Percentiles rank a stretch among this genome's conserved stretches.
Conservation (phyloP, 92 coral and sea anemone species). For the Siderastrea siderea region DNA sequence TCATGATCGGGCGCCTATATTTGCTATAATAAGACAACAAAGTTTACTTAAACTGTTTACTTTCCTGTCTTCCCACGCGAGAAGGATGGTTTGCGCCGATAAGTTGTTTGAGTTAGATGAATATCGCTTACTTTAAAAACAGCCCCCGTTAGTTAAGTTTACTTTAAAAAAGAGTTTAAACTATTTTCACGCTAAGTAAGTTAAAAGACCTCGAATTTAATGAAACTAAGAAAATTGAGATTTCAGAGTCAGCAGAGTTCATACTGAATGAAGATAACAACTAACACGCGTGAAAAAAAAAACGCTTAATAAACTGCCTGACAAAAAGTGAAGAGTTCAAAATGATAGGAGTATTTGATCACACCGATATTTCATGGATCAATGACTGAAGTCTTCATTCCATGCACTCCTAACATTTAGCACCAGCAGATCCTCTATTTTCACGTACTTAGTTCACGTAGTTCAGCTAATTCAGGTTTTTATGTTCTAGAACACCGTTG, state of each 20-base stretch:
- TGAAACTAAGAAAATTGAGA: background rate
- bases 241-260: background rate
- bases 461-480: background rate
- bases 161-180: background rate
- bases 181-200: background rate
- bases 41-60: conserved; percentile 30
- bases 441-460: background rate
- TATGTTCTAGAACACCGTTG: conserved; percentile 6
- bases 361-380: conserved; percentile 18
- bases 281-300: background rate
- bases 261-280: background rate
- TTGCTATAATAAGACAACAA: background rate
- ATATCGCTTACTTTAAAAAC: conserved; percentile 14
- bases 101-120: conserved; percentile 31
- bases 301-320: background rate
- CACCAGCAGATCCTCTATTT: background rate
- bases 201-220: background rate
- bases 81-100: conserved; percentile 4
- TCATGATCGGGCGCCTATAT: background rate
- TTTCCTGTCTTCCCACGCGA: conserved; percentile 5
- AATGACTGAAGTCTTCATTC: conserved; percentile 2
- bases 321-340: conserved; percentile 3
- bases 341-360: conserved; percentile 10
- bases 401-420: conserved; percentile 14
- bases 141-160: background rate